phyloP scores from a whole-genome alignment of 2,888 invertebrate species.

The Lobophora halterata region DNA sequence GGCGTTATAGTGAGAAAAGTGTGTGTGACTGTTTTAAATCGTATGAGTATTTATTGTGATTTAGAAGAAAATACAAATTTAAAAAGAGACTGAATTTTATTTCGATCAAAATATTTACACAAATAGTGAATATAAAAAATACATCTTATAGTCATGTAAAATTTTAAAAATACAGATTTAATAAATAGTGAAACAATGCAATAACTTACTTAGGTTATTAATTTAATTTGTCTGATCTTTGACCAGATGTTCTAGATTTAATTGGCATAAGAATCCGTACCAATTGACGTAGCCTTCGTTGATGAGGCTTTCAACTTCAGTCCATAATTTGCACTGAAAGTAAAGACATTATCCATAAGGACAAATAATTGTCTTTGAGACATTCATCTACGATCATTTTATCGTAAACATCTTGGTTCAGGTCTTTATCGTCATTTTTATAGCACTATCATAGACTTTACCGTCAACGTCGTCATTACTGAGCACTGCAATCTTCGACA shows the following conservation, averaged over 20 bases:
- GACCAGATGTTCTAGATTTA: conserved; percentile 70
- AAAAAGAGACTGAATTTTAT: conserved; percentile 26
- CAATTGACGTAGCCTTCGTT: conserved; percentile 68
- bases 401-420: too few relatives aligned
- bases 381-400: too few relatives aligned
- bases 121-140: too few relatives aligned
- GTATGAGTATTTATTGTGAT: conserved; percentile 63
- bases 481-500: too few relatives aligned
- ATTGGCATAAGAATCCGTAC: conserved; percentile 69
- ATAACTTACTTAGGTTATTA: background rate
- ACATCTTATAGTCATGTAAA: too few relatives aligned
- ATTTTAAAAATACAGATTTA: background rate
- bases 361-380: too few relatives aligned
- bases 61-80: conserved; percentile 33
- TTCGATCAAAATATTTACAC: conserved; percentile 12
- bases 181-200: background rate
- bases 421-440: too few relatives aligned
- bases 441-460: too few relatives aligned
- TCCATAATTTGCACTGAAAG: conserved; percentile 63
- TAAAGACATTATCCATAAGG: conserved; percentile 1
- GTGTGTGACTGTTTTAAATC: conserved; percentile 32
- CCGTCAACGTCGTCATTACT: too few relatives aligned
- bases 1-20: conserved; percentile 38
- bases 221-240: conserved; percentile 49
- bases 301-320: conserved; percentile 54